These are phyloP conservation scores for Lethenteron reissneri DNA, from an alignment of 2,113 vertebrate species.

Conservation along the genomic window DNA sequence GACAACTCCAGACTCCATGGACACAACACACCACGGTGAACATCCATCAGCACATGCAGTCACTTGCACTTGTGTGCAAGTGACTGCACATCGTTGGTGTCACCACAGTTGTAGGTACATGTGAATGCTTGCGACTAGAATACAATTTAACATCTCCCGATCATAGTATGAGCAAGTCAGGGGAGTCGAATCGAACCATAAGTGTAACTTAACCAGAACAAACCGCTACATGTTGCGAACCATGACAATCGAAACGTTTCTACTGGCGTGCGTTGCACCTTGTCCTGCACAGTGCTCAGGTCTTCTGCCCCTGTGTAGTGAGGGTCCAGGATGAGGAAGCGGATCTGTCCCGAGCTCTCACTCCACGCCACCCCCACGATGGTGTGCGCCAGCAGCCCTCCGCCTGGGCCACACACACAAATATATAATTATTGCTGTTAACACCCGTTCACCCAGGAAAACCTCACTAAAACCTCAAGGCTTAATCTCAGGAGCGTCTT, in stretches of 20 bases:
- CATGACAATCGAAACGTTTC: not conserved
- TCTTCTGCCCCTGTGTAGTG: slow-evolving; percentile 91
- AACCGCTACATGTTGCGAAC: not conserved
- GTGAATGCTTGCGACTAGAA: not conserved
- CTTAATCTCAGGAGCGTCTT: too few species aligned
- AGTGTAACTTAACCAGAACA: not conserved
- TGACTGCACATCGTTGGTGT: too few species aligned
- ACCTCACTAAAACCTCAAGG: too few species aligned
- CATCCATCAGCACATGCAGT: too few species aligned
- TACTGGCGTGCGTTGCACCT: slow-evolving; percentile 28
- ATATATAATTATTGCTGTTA: not conserved
- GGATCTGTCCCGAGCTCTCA: slow-evolving; percentile 56
- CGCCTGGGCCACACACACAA: slow-evolving; percentile 27
- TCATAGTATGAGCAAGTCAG: not conserved
- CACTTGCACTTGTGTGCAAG: too few species aligned
- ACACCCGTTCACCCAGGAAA: too few species aligned
- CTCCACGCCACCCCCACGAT: slow-evolving; percentile 87
- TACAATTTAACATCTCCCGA: not conserved
- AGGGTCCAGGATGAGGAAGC: slow-evolving; percentile 73
- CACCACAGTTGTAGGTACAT: too few species aligned
- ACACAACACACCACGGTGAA: too few species aligned
- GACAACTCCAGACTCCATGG: too few species aligned
- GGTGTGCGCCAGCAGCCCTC: slow-evolving; percentile 76
- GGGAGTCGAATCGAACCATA: not conserved
- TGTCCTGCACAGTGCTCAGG: slow-evolving; percentile 53